phyloP scores from a whole-genome alignment of 1,140 invertebrate species.

The Venustaconcha ellipsiformis region DNA sequence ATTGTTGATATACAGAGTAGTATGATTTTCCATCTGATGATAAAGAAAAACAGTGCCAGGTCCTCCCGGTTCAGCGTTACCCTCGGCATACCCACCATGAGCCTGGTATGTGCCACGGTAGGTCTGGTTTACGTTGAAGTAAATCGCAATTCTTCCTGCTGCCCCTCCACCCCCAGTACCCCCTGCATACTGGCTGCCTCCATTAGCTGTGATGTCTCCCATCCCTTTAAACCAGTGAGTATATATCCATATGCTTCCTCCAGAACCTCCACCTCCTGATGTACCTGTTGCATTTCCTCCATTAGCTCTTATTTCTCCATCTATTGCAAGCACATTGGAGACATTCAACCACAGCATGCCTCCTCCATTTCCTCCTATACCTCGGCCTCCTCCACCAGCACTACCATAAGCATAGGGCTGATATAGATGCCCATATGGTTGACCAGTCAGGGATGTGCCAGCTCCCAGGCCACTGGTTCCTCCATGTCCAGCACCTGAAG shows the following conservation, averaged over 20 bases:
- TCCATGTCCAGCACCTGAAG: conserved; percentile 55
- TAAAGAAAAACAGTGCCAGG: conserved; percentile 54
- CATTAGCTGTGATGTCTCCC: conserved; percentile 57
- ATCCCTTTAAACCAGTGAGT: conserved; percentile 45
- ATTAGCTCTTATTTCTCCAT: conserved; percentile 48
- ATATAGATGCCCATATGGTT: conserved; percentile 55
- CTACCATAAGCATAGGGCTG: conserved; percentile 49
- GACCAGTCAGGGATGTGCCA: conserved; percentile 45
- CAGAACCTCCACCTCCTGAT: conserved; percentile 51
- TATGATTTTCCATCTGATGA: conserved; percentile 46
- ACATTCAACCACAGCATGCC: conserved; percentile 47
- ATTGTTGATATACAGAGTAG: conserved; percentile 49
- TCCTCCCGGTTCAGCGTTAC: conserved; percentile 44
- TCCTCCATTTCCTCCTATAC: conserved; percentile 47
- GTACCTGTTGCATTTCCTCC: conserved; percentile 33
- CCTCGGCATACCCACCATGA: conserved; percentile 43
- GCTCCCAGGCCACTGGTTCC: conserved; percentile 51
- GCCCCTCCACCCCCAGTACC: conserved; percentile 51
- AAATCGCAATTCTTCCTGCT: conserved; percentile 52
- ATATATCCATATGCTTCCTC: conserved; percentile 50
- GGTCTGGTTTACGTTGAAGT: conserved; percentile 51
- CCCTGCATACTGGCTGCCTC: conserved; percentile 40
- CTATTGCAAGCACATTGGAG: conserved; percentile 41
- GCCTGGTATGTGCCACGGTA: conserved; percentile 49
- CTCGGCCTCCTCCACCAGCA: conserved; percentile 47